Evolutionary conservation across 1,140 invertebrate genomes (phyloP), one percentile per base, ranked within the genome.

Genomic region (Phymorhynchus buccinoides): DNA sequence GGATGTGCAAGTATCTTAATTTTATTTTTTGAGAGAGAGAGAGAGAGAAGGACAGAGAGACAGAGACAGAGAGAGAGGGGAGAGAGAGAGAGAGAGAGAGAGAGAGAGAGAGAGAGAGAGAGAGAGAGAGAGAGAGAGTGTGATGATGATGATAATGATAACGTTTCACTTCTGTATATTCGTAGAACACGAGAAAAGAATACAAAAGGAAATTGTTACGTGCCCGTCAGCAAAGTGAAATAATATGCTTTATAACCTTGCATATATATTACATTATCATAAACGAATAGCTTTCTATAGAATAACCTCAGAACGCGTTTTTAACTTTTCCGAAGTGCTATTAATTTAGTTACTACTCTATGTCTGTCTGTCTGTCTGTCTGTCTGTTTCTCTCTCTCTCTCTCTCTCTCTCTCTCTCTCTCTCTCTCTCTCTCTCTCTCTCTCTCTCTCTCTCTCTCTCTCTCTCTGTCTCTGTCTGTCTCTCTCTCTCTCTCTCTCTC

Each of bases 1-100:
- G 90, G 90, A 85, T 88, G 90, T 88, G 90, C 91, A 87, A 88
- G 86, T 80, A 82, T 32, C 42, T 0, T 62, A n/a, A n/a, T 62
- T 12, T 62, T 62, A 22, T 80, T 62, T 12, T 62, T 27, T 62
- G 56, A 27, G 56, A 18, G 4, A 18, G 12, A 27, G 56, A 62
- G 56, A 62, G 56, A 62, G 56, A 62, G 56, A 62, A 27, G 27
- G 56, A 39, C 7, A 80, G 78, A 44, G 39, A 62, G 56, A 62
- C 12, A 62, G 56, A 62, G 14, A 62, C 18, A 42, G 39, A 30
- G n/a, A 44, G 6, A 80, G 78, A 27, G 9, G 6, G 35, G 78
- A 42, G 39, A 32, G 32, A 27, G 39, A 18, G 39, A 48, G 35
- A 79, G 37, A 42, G 37, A 3, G 3, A 22, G 37, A 44, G 37